Evolutionary conservation across 2,797 vertebrate genomes (phyloP).

Genomic region (Anguilla marmorata): DNA sequence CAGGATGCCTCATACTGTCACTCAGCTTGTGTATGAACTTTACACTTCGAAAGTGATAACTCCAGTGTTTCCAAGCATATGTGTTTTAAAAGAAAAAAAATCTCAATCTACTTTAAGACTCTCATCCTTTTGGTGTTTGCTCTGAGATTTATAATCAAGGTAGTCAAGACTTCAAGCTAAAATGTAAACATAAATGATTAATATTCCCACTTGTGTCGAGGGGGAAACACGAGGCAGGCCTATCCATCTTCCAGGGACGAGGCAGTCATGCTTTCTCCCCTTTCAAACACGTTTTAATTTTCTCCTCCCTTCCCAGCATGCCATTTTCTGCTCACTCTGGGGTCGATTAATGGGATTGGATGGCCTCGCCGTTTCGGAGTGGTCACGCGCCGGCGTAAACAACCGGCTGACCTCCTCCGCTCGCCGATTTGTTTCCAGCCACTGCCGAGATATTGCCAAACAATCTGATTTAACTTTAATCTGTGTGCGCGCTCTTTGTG

Average conservation of each 20-base stretch:
- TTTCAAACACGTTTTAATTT: constrained; percentile 40
- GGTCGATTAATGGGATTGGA: constrained; percentile 39
- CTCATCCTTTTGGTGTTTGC: background rate
- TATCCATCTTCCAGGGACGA: constrained; percentile 21
- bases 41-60: background rate
- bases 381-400: constrained; percentile 40
- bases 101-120: background rate
- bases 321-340: constrained; percentile 43
- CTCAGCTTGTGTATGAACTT: background rate
- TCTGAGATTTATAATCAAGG: constrained; percentile 30
- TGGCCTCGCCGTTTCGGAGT: constrained; percentile 38
- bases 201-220: background rate
- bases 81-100: background rate
- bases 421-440: constrained; percentile 24
- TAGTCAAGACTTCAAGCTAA: constrained; percentile 52
- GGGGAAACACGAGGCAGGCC: constrained; percentile 7
- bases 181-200: constrained; percentile 43
- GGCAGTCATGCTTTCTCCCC: constrained; percentile 24
- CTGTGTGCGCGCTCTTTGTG: constrained; percentile 59
- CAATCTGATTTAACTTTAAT: constrained; percentile 65
- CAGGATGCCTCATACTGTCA: background rate
- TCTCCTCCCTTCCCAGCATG: constrained; percentile 37
- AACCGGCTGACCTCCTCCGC: constrained; percentile 41
- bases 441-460: constrained; percentile 40
- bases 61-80: background rate